Evolutionary conservation across 2,113 vertebrate genomes (phyloP).

Genomic region (Aix galericulata): DNA sequence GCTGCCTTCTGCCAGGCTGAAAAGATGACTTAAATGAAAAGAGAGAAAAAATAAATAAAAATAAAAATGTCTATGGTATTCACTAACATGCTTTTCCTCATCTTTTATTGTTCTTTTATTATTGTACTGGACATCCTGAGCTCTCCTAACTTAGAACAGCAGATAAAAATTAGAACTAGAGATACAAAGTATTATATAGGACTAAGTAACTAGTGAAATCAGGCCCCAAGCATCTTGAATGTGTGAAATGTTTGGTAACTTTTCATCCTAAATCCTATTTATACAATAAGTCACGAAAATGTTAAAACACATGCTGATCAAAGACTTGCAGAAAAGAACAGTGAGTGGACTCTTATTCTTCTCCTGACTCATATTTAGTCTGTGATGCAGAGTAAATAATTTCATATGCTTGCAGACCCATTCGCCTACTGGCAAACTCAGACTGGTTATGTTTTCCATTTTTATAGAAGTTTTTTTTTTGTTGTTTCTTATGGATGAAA

Average conservation of each 20-base stretch:
- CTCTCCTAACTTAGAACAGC: background rate
- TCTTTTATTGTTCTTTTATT: background rate
- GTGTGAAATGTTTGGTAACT: background rate
- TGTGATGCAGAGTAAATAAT: background rate
- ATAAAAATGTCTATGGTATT: background rate
- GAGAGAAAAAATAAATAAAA: too few species aligned
- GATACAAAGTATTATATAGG: background rate
- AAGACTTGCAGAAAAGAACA: background rate
- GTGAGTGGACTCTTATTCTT: conserved; percentile 7
- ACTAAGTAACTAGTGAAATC: background rate
- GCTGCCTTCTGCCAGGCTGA: background rate
- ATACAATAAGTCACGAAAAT: conserved; percentile 45
- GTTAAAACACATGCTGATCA: conserved; percentile 39
- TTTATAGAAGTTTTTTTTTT: background rate
- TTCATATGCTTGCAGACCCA: conserved; percentile 13
- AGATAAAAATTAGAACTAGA: background rate
- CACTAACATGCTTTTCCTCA: background rate
- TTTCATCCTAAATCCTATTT: conserved; percentile 37
- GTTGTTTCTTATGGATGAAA: background rate
- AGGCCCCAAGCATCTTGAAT: background rate
- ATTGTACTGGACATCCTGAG: background rate
- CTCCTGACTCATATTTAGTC: conserved; percentile 1
- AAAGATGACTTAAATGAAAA: background rate
- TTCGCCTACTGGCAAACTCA: conserved; percentile 14
- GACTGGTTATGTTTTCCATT: background rate